Conservation (phyloP, 2,797 vertebrate genomes). For the Sebastes dallii region DNA sequence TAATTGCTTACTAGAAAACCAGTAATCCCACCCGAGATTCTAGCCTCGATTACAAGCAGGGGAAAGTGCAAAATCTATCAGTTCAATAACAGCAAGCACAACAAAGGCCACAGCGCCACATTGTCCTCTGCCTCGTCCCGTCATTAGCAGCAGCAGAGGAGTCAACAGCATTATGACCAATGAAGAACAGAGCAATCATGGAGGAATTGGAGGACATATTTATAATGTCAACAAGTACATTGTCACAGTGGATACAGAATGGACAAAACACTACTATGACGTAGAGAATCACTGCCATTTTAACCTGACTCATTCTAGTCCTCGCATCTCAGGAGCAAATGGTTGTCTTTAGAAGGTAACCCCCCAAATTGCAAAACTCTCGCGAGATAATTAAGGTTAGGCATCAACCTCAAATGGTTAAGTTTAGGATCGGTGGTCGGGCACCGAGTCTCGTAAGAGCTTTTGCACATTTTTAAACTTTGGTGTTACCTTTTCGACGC, state of each 20-base stretch:
- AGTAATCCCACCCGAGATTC: background rate
- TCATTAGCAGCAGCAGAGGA: background rate
- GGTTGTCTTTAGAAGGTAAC: background rate
- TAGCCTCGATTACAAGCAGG: constrained; percentile 2
- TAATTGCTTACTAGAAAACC: constrained; percentile 10
- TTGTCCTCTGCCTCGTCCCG: background rate
- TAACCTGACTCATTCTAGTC: background rate
- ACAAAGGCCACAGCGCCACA: background rate
- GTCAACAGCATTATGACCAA: background rate
- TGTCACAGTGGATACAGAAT: background rate
- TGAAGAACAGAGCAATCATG: background rate
- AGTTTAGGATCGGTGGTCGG: too few relatives aligned
- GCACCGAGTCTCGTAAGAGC: too few relatives aligned
- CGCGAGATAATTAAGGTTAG: too few relatives aligned
- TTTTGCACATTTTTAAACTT: too few relatives aligned
- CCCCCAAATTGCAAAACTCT: too few relatives aligned
- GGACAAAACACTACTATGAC: background rate
- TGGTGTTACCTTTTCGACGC: too few relatives aligned
- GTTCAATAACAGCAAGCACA: constrained; percentile 17
- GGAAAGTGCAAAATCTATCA: constrained; percentile 29
- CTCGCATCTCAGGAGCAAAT: too few relatives aligned
- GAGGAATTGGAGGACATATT: background rate
- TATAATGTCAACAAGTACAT: background rate
- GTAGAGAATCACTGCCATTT: background rate
- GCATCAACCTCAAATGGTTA: too few relatives aligned